Evolutionary conservation across 2,113 vertebrate species (phyloP).

Genomic region (Albula glossodonta): DNA sequence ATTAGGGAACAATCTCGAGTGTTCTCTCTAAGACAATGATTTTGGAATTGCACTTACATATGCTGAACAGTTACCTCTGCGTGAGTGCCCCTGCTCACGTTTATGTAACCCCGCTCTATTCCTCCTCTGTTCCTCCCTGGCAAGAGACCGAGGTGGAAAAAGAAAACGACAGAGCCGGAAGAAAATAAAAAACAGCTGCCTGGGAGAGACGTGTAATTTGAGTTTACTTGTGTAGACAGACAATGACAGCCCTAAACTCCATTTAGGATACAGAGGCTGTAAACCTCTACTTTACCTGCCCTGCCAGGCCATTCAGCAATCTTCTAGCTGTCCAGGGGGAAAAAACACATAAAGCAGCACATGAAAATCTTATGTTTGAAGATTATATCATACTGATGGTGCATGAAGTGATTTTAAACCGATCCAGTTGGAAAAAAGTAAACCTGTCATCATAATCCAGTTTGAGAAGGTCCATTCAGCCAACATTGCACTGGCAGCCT

Average conservation of each 20-base stretch:
- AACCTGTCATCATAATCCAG: not conserved
- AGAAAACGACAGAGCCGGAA: slow-evolving; percentile 17
- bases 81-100: slow-evolving; percentile 77
- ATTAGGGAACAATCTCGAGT: slow-evolving; percentile 89
- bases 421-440: not conserved
- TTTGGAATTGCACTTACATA: slow-evolving; percentile 88
- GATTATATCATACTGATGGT: slow-evolving; percentile 43
- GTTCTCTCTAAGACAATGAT: slow-evolving; percentile 88
- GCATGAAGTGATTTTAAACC: slow-evolving; percentile 14
- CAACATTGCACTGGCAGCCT: too few relatives aligned
- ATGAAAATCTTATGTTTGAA: slow-evolving; percentile 51
- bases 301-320: slow-evolving; percentile 18
- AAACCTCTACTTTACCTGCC: slow-evolving; percentile 49
- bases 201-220: slow-evolving; percentile 51
- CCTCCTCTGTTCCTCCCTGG: slow-evolving; percentile 53
- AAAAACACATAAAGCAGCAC: slow-evolving; percentile 24
- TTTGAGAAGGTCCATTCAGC: too few relatives aligned
- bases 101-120: slow-evolving; percentile 61
- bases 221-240: slow-evolving; percentile 51
- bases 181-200: slow-evolving; percentile 52
- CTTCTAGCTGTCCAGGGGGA: slow-evolving; percentile 13
- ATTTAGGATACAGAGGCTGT: slow-evolving; percentile 38
- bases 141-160: slow-evolving; percentile 22
- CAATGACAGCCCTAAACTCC: slow-evolving; percentile 54
- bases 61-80: slow-evolving; percentile 85